These are phyloP conservation scores for Chromoteleia sp. DNA, from an alignment of 2,888 invertebrate species.

Conservation along the genomic window DNA sequence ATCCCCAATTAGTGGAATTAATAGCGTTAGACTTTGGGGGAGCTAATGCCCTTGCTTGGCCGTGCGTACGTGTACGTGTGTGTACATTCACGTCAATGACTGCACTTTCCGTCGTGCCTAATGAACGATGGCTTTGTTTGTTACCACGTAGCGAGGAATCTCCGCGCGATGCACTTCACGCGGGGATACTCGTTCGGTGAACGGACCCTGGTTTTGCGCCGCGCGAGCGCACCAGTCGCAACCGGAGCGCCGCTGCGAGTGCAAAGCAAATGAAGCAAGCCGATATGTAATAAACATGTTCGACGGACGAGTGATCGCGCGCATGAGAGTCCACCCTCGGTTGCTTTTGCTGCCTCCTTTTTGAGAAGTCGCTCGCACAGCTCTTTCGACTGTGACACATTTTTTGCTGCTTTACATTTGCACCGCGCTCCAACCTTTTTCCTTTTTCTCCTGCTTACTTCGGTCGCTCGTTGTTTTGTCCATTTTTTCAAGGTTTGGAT, in stretches of 20 bases:
- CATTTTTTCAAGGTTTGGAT: conserved; percentile 13
- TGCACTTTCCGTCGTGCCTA: conserved; percentile 81
- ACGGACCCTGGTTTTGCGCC: conserved; percentile 31
- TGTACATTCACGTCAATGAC: conserved; percentile 78
- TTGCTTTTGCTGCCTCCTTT: conserved; percentile 51
- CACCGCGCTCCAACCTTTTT: neutral
- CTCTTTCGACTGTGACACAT: conserved; percentile 37
- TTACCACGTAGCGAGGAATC: conserved; percentile 60
- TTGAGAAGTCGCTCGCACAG: conserved; percentile 43
- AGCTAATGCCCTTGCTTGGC: conserved; percentile 78
- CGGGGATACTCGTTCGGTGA: conserved; percentile 62
- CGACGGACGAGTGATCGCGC: conserved; percentile 41
- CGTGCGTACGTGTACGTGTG: conserved; percentile 68
- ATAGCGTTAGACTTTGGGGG: conserved; percentile 81
- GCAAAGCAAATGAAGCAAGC: conserved; percentile 63
- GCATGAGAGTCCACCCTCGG: conserved; percentile 42
- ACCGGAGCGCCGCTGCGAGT: conserved; percentile 11
- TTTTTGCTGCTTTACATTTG: conserved; percentile 50
- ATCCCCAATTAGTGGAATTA: conserved; percentile 84
- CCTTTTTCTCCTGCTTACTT: neutral
- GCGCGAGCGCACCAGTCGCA: conserved; percentile 21
- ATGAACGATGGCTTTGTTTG: conserved; percentile 77
- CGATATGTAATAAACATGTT: conserved; percentile 58
- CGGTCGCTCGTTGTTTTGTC: neutral
- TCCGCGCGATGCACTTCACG: conserved; percentile 57